Evolutionary conservation across 2,797 vertebrate species (phyloP).

Genomic region (Crenichthys baileyi): DNA sequence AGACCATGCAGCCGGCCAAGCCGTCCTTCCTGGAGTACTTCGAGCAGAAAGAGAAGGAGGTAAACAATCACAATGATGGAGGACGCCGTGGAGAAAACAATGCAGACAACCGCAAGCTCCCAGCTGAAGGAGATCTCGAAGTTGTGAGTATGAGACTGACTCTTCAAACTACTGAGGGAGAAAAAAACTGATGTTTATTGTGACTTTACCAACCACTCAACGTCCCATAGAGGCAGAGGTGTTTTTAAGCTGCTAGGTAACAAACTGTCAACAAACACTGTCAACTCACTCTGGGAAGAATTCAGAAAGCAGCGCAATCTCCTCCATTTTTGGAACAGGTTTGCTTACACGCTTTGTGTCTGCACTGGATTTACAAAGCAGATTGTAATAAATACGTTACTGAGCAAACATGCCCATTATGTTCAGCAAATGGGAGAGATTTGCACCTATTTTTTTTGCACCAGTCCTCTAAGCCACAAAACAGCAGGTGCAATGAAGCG

Average conservation of each 20-base stretch:
- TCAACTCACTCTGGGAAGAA: neutral
- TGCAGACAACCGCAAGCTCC: constrained; percentile 86
- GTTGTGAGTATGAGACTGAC: constrained; percentile 84
- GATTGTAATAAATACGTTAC: neutral
- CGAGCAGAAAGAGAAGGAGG: constrained; percentile 94
- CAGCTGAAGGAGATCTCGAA: constrained; percentile 89
- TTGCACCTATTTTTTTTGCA: too few relatives aligned
- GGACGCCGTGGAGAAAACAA: constrained; percentile 77
- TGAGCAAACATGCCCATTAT: neutral
- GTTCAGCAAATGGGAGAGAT: too few relatives aligned
- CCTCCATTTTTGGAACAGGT: neutral
- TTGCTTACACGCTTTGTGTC: neutral
- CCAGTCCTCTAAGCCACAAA: too few relatives aligned
- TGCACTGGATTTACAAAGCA: neutral
- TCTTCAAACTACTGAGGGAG: neutral
- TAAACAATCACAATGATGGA: constrained; percentile 82
- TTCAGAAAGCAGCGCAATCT: neutral
- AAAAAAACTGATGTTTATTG: neutral
- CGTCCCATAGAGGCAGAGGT: neutral
- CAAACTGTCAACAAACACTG: neutral
- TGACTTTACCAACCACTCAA: neutral
- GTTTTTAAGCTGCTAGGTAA: neutral
- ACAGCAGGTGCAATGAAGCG: too few relatives aligned
- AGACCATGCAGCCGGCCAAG: constrained; percentile 88
- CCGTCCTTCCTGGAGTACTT: constrained; percentile 97